Evolutionary conservation across 2,113 vertebrate species (phyloP).

Genomic region (Ailurus styani): DNA sequence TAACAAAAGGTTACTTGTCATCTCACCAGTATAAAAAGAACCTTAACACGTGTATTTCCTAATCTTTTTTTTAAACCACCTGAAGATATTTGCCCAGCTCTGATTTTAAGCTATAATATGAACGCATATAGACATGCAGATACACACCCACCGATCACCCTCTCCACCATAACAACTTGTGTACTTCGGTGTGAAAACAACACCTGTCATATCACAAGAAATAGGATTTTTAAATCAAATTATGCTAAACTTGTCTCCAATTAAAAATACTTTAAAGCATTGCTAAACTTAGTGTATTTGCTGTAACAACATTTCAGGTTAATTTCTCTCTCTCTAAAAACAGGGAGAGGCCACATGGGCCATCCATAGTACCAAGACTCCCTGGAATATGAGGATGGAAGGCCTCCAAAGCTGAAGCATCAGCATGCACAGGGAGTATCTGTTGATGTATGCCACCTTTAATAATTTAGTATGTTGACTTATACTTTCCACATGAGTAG

Average conservation of each 20-base stretch:
- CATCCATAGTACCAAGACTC: constrained; percentile 5
- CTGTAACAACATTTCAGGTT: constrained; percentile 26
- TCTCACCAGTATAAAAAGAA: not conserved
- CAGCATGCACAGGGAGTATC: constrained; percentile 70
- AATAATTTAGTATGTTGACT: constrained; percentile 87
- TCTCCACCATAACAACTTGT: not conserved
- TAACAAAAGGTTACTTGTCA: not conserved
- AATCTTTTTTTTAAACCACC: not conserved
- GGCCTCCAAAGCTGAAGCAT: constrained; percentile 71
- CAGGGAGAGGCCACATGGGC: constrained; percentile 17
- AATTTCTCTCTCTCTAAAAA: constrained; percentile 43
- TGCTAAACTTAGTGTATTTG: constrained; percentile 20
- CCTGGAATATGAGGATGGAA: not conserved
- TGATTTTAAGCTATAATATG: not conserved
- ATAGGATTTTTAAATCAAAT: not conserved
- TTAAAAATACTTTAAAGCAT: constrained; percentile 24
- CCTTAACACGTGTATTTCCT: not conserved
- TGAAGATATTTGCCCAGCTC: not conserved
- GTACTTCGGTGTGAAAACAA: not conserved
- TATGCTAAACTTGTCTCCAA: constrained; percentile 14
- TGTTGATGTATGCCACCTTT: constrained; percentile 74
- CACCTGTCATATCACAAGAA: not conserved
- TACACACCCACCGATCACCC: not conserved
- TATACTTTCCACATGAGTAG: constrained; percentile 79
- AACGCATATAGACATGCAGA: not conserved